Conservation (phyloP, 2,888 invertebrate species). For the Drosophila monieri region DNA sequence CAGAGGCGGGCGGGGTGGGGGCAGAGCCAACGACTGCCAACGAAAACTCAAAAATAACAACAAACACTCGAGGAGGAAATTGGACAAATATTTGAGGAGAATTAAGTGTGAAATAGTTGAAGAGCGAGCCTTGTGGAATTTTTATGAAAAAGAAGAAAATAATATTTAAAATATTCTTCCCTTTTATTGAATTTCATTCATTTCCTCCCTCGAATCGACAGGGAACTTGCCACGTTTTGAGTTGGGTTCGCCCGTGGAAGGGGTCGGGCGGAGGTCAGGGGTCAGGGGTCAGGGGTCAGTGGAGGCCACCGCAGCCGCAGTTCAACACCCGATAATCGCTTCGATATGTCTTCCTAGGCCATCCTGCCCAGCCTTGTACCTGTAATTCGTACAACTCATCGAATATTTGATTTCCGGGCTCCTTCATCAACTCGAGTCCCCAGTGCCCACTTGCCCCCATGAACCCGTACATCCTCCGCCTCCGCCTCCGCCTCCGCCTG, state of each 20-base stretch:
- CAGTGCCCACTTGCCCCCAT: slow-evolving; percentile 27
- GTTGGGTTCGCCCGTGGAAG: not conserved
- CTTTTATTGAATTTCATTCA: not conserved
- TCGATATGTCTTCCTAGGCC: slow-evolving; percentile 17
- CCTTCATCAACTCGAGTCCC: slow-evolving; percentile 35
- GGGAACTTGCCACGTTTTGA: not conserved
- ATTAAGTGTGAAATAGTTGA: slow-evolving; percentile 10
- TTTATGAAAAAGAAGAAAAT: too few species aligned
- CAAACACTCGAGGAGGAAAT: slow-evolving; percentile 29
- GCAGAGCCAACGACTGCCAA: not conserved
- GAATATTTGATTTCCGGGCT: slow-evolving; percentile 42
- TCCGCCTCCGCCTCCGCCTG: too few species aligned
- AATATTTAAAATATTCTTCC: too few species aligned
- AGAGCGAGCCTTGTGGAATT: too few species aligned
- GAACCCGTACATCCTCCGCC: not conserved
- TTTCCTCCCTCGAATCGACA: not conserved
- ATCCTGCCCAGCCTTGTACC: slow-evolving; percentile 1
- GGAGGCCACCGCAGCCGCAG: not conserved
- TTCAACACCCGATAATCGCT: slow-evolving; percentile 14
- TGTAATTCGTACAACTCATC: slow-evolving; percentile 35
- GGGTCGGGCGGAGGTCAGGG: not conserved
- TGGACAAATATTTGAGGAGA: not conserved
- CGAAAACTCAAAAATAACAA: slow-evolving; percentile 19
- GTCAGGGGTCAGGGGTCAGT: not conserved
- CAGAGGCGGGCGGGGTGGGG: not conserved